Base-by-base conservation (phyloP, 64 coral and sea anemone genomes). In the Montipora foliosa region DNA sequence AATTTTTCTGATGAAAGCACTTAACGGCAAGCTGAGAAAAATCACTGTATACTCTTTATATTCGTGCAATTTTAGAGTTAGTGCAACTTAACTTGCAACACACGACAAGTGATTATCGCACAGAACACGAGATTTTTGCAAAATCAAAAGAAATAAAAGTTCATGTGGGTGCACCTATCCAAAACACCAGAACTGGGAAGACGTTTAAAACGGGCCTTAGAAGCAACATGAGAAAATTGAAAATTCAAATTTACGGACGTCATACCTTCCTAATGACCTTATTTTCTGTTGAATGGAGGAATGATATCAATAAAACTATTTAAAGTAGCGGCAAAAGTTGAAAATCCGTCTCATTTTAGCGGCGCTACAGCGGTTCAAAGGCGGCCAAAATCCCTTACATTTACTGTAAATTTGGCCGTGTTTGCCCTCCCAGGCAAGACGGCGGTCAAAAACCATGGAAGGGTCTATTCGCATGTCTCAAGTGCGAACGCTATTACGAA, bases 1-100 rank as follows among this genome's bases (percentile, higher is more conserved):
- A 71, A 71, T 71, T 71, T 71, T 71, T 71, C 67, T 71, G 67
- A 71, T 71, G 67, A 71, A 71, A 71, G 7, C 67, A 71, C 12
- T 71, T 12, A 19, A 71, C 67, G 67, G 67, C 67, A 71, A 71
- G 67, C 0, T 14, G 67, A 19, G 67, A 71, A 71, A 71, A 71
- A 19, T 71, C 0, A 71, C 67, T 71, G 67, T 71, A 71, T 71
- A 71, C 67, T 71, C 67, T 71, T 71, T 71, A 22, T 57, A 11
- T 57, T 71, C 20, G 67, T 64, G 67, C 67, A 71, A 57, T 57
- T 71, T 71, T 19, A 71, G 67, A 71, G 37, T 37, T 37, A 37
- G 67, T 71, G 12, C 67, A 71, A 71, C 67, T 19, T 22, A 71
- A 71, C 5, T 71, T 71, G 67, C 67, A 71, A 71, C 67, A 71